Percentiles rank a stretch among this genome's conserved stretches.
Conservation (phyloP, 2,797 vertebrate genomes). For the Cryptoblepharus egeriae region DNA sequence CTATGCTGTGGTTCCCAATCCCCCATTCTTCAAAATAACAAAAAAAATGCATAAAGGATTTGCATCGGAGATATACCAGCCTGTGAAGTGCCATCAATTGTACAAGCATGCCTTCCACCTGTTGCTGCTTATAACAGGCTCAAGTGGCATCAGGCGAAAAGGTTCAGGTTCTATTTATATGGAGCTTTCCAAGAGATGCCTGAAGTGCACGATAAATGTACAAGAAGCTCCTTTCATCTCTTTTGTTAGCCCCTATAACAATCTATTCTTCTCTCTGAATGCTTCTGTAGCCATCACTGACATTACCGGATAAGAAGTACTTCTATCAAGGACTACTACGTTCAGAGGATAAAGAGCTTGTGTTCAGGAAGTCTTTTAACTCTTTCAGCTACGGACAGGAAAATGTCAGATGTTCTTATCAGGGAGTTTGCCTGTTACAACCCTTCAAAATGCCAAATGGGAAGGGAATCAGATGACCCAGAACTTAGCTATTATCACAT, state of each 20-base stretch:
- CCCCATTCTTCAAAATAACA: conserved; percentile 62
- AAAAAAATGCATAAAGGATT: conserved; percentile 69
- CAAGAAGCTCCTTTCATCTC: conserved; percentile 56
- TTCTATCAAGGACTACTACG: background rate
- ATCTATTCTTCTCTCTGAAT: conserved; percentile 43
- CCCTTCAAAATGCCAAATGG: background rate
- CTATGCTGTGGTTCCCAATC: conserved; percentile 51
- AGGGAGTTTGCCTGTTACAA: conserved; percentile 28
- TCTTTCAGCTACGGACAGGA: conserved; percentile 29
- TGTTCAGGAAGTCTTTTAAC: conserved; percentile 28
- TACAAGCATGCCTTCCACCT: conserved; percentile 69
- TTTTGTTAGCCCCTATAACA: conserved; percentile 27
- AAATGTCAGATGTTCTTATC: conserved; percentile 13
- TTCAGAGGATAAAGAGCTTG: conserved; percentile 1
- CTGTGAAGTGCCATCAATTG: conserved; percentile 54
- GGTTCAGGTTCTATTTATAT: conserved; percentile 68
- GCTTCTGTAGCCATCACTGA: conserved; percentile 24
- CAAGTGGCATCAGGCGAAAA: conserved; percentile 54
- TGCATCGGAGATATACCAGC: conserved; percentile 67
- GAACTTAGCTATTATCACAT: background rate
- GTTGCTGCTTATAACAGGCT: conserved; percentile 67
- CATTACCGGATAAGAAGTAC: conserved; percentile 38
- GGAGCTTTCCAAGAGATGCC: conserved; percentile 50
- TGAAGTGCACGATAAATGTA: conserved; percentile 59
- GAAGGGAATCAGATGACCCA: background rate